Percentiles rank a stretch among this genome's conserved stretches.
These are phyloP conservation scores for Azorinus chamasolen DNA, from an alignment of 2,888 invertebrate genomes.

Conservation along the genomic window DNA sequence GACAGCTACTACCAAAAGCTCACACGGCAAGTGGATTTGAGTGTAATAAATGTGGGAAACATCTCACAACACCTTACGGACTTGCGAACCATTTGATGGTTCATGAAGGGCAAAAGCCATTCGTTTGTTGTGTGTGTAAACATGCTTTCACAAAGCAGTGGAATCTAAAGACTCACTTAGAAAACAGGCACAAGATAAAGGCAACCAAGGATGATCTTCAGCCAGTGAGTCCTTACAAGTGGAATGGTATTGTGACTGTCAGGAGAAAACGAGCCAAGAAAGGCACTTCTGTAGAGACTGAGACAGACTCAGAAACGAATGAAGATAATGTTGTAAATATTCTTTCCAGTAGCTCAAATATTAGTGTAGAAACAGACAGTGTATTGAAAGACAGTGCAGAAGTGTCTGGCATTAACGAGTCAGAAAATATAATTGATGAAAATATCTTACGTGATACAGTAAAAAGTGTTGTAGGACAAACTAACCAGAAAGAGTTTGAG, in stretches of 20 bases:
- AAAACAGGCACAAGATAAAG: slow-evolving; percentile 56
- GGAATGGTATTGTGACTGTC: slow-evolving; percentile 17
- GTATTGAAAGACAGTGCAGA: no score
- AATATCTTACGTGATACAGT: no score
- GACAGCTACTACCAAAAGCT: slow-evolving; percentile 44
- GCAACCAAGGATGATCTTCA: slow-evolving; percentile 49
- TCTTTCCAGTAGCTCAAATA: no score
- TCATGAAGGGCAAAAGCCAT: slow-evolving; percentile 61
- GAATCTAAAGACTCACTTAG: slow-evolving; percentile 59
- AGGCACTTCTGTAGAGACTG: slow-evolving; percentile 2
- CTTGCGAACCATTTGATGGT: slow-evolving; percentile 60
- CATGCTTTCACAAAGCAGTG: slow-evolving; percentile 62
- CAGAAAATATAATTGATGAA: no score
- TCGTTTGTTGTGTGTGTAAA: slow-evolving; percentile 54
- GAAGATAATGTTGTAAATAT: no score
- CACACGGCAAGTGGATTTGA: slow-evolving; percentile 52
- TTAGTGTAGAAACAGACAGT: no score
- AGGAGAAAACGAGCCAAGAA: slow-evolving; percentile 10
- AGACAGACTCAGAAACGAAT: no score
- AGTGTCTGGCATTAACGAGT: no score
- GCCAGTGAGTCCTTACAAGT: slow-evolving; percentile 44
- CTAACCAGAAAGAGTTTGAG: slow-evolving; percentile 12
- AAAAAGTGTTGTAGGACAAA: slow-evolving; percentile 3
- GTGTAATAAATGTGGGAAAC: slow-evolving; percentile 56
- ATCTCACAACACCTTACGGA: slow-evolving; percentile 57